Evolutionary conservation across 2,113 vertebrate genomes (phyloP).

Genomic region (Cisticola juncidis): DNA sequence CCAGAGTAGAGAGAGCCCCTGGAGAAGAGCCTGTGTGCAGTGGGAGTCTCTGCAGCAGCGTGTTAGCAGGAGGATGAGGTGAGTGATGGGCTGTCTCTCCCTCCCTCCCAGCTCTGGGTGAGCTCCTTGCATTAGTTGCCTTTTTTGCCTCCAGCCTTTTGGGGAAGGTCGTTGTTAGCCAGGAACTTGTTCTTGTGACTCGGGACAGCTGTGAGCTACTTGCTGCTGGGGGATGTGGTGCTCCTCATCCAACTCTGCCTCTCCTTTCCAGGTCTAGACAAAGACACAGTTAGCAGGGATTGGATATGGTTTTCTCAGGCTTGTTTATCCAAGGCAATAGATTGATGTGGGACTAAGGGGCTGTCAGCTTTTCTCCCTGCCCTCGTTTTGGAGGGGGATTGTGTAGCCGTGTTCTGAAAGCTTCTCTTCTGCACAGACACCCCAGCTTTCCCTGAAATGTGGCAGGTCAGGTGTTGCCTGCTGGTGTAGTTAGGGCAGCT

Average conservation of each 20-base stretch:
- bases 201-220: neutral
- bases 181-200: neutral
- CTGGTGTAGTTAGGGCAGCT: neutral
- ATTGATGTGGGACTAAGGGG: neutral
- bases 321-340: neutral
- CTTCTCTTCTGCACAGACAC: neutral
- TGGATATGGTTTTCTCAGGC: neutral
- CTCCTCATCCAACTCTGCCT: neutral
- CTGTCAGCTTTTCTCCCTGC: neutral
- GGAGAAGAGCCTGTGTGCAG: conserved; percentile 17
- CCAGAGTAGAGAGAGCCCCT: conserved; percentile 40
- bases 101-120: neutral
- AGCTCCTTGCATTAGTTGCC: neutral
- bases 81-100: conserved; percentile 11
- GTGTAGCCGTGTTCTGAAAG: neutral
- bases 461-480: neutral
- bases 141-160: neutral
- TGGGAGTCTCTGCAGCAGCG: conserved; percentile 40
- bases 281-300: neutral
- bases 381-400: neutral
- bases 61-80: conserved; percentile 47
- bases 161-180: neutral
- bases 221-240: neutral
- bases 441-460: neutral
- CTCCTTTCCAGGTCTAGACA: neutral